Evolutionary conservation across 2,797 vertebrate species (phyloP), one percentile per base, ranked within the genome.

Genomic region (Hafferia zeledoni): DNA sequence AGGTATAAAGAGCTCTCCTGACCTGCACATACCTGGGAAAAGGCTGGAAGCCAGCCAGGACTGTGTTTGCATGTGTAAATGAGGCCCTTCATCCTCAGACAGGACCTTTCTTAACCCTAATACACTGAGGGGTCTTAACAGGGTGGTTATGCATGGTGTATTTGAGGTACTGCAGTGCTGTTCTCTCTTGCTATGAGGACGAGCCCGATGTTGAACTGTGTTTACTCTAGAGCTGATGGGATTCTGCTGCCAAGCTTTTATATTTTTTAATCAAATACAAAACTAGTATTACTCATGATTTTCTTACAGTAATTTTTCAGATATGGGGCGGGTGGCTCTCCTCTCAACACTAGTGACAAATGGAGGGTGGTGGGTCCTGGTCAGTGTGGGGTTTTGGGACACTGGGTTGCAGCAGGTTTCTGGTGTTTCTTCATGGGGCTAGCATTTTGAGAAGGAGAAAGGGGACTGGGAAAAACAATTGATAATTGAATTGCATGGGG

Each of bases 1-100:
- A 99, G 99, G 99, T 99, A 98, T 17, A 0, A 11, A 78, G 44
- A 94, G 55, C 49, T 65, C 39, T 93, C 9, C 53, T 83, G 47
- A 37, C n/a, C 44, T 60, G 17, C n/a, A 18, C 0, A 0, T 52
- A 50, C 23, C 37, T 77, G 46, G 37, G 35, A 70, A 43, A 43
- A 83, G 39, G 12, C n/a, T 72, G 41, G 10, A 80, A 80, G 22
- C 4, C 1, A 0, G 4, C 4, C 35, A 49, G 57, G 17, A 33
- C 16, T 2, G 2, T 59, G 33, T 64, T 60, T 84, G 55, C 52
- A 8, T 52, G 35, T 44, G 25, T 37, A 41, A 82, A 70, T 47
- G 52, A 74, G 63, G n/a, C 39, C 7, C 49, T 69, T 75, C 16
- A 10, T 71, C 50, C 1, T 6, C 30, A 63, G 33, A 41, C 18